A percentile compares a stretch with the other conserved stretches of the same genome.
Conservation (phyloP, 2,888 invertebrate species). For the Salpingus planirostris region DNA sequence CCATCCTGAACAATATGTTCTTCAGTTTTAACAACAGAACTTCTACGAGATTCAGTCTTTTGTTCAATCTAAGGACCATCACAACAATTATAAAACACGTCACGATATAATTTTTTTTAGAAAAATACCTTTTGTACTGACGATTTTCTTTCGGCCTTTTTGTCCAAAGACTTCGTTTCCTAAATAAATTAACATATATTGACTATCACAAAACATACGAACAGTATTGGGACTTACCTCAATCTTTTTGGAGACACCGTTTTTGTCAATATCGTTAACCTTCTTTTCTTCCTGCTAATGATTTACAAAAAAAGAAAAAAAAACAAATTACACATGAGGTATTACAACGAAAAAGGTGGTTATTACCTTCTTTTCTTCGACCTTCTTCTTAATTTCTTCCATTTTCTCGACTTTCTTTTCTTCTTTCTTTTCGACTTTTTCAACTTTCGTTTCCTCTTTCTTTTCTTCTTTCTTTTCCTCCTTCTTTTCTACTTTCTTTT, state of each 20-base stretch:
- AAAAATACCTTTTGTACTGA: constrained; percentile 32
- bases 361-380: constrained; percentile 26
- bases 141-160: constrained; percentile 41
- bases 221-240: constrained; percentile 32
- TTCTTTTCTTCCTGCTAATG: constrained; percentile 33
- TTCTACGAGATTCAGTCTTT: constrained; percentile 38
- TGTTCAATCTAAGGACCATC: constrained; percentile 33
- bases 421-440: constrained; percentile 36
- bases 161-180: constrained; percentile 51
- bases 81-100: constrained; percentile 13
- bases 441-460: constrained; percentile 29
- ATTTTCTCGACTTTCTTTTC: constrained; percentile 27
- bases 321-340: constrained; percentile 11
- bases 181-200: constrained; percentile 19
- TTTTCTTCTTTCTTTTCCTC: constrained; percentile 34
- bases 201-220: neutral
- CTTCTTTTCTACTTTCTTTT: constrained; percentile 32
- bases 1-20: constrained; percentile 37
- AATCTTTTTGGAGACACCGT: constrained; percentile 28
- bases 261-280: constrained; percentile 36
- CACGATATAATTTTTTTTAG: constrained; percentile 1
- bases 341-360: constrained; percentile 7
- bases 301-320: constrained; percentile 10
- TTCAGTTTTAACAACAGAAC: constrained; percentile 36
- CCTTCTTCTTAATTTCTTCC: constrained; percentile 29